A percentile compares a stretch with the other conserved stretches of the same genome.
Conservation (phyloP, 2,797 vertebrate species). For the Glyptemys insculpta region DNA sequence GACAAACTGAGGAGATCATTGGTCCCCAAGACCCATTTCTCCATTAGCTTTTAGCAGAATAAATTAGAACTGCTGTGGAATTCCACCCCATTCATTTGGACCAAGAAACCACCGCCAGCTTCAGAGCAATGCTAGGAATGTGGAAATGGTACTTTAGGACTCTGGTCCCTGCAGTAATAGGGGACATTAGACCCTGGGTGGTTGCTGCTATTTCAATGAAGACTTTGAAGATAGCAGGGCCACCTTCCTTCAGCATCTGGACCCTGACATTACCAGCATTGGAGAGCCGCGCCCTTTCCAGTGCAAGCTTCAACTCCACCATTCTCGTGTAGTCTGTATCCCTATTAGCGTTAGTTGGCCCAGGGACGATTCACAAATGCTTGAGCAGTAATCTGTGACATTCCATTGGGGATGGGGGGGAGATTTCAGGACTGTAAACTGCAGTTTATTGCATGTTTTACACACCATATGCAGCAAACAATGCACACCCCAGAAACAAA, state of each 20-base stretch:
- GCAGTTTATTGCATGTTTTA: not conserved
- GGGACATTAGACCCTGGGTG: not conserved
- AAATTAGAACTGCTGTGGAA: fast-evolving
- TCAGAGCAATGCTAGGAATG: not conserved
- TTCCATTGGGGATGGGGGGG: not conserved
- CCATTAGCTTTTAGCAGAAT: not conserved
- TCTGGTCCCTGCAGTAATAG: not conserved
- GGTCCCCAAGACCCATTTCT: not conserved
- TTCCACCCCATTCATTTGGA: not conserved
- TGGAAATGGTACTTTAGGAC: not conserved
- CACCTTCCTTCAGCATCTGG: not conserved
- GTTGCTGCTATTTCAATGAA: not conserved
- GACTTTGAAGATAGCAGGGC: fast-evolving
- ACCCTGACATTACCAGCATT: not conserved
- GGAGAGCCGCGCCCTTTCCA: not conserved
- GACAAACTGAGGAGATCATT: not conserved
- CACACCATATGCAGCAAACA: not conserved
- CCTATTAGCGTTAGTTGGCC: not conserved
- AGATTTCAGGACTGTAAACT: not conserved
- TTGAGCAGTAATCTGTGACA: not conserved
- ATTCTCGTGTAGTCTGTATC: not conserved
- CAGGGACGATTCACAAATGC: not conserved
- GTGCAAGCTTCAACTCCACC: not conserved
- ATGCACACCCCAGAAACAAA: not conserved
- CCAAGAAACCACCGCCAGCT: fast-evolving